phyloP scores from a whole-genome alignment of 2,113 vertebrate genomes.

The Paratilapia polleni region DNA sequence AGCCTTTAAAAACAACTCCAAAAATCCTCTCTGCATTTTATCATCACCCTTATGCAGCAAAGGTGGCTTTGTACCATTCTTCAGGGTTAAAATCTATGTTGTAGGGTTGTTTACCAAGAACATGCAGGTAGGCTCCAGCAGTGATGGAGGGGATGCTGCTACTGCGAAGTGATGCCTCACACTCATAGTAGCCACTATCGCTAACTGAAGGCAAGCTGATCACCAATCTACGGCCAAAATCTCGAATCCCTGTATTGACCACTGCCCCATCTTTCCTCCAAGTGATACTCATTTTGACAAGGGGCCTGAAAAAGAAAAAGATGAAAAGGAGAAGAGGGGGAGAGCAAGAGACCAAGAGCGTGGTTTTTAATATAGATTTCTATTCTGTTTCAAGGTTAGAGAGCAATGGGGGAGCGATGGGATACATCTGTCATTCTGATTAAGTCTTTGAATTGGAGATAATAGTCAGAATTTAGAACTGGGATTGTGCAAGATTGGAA shows the following conservation, averaged over 20 bases:
- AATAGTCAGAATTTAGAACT: conserved; percentile 62
- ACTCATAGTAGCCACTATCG: conserved; percentile 92
- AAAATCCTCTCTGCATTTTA: not conserved
- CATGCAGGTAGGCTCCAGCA: conserved; percentile 86
- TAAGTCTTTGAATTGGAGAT: conserved; percentile 74
- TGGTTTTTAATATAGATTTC: conserved; percentile 64
- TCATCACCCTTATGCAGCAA: conserved; percentile 8
- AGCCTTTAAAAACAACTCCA: conserved; percentile 20
- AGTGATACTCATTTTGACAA: conserved; percentile 91
- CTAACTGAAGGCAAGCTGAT: conserved; percentile 85
- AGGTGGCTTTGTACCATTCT: not conserved
- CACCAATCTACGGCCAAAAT: conserved; percentile 91
- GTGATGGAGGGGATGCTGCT: conserved; percentile 87
- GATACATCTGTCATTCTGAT: conserved; percentile 75
- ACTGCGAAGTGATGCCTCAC: conserved; percentile 90
- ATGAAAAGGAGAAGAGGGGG: conserved; percentile 27
- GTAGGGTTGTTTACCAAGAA: conserved; percentile 81
- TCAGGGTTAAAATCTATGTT: not conserved
- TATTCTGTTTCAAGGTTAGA: conserved; percentile 74
- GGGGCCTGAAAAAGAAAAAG: conserved; percentile 80
- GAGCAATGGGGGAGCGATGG: conserved; percentile 48
- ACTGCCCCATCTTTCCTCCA: conserved; percentile 91
- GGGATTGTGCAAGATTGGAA: conserved; percentile 44
- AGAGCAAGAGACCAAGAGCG: conserved; percentile 6
- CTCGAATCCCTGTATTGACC: conserved; percentile 86